phyloP scores from a whole-genome alignment of 1,140 invertebrate genomes.

The Nasonia giraulti region DNA sequence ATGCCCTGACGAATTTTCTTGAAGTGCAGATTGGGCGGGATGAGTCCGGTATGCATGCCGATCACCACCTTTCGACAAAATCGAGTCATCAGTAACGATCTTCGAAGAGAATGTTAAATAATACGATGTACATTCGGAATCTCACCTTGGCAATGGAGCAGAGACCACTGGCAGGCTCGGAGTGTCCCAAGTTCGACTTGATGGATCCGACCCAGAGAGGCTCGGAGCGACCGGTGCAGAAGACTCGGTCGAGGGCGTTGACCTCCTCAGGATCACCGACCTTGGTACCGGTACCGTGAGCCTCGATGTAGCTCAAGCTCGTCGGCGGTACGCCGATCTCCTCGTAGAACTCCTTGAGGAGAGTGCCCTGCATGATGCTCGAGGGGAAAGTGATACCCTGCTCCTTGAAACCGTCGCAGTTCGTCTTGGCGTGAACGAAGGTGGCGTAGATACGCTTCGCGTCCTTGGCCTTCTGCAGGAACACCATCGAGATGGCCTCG shows the following conservation, averaged over 20 bases:
- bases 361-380: constrained; percentile 84
- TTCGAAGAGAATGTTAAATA: too few species aligned
- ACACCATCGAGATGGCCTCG: constrained; percentile 85
- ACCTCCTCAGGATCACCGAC: constrained; percentile 93
- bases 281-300: constrained; percentile 90
- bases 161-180: constrained; percentile 91
- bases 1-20: constrained; percentile 81
- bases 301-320: constrained; percentile 88
- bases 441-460: constrained; percentile 86
- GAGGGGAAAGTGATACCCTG: constrained; percentile 95
- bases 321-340: constrained; percentile 86
- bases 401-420: constrained; percentile 88
- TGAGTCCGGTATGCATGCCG: constrained; percentile 80
- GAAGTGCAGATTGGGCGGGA: constrained; percentile 86
- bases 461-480: constrained; percentile 87
- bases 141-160: constrained; percentile 88
- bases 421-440: constrained; percentile 81
- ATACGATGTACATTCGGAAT: not conserved
- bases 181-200: constrained; percentile 96
- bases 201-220: constrained; percentile 91
- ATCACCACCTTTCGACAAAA: constrained; percentile 75
- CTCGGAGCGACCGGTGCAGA: constrained; percentile 80
- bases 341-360: constrained; percentile 90
- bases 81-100: not conserved
- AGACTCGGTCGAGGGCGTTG: constrained; percentile 87